Evolutionary conservation across 2,888 invertebrate genomes (phyloP), one percentile per base, ranked within the genome.

Genomic region (Trissolcus japonicus): DNA sequence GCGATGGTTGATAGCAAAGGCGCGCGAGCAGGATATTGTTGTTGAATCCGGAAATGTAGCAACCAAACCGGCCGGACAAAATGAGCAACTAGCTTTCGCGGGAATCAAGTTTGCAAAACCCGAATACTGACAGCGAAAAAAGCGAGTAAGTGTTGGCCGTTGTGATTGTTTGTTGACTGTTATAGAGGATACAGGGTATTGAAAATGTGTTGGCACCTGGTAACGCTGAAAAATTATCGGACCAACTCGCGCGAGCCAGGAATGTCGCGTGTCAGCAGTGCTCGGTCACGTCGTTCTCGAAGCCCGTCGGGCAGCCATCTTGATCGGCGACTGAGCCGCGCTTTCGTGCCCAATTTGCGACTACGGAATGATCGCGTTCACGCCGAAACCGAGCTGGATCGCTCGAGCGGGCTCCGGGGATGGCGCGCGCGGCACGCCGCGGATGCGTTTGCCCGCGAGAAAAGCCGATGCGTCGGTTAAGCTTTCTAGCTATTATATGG

Each of bases 221-320:
- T 25, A 25, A 25, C 2, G 25, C 3, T 25, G 4, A 25, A 4
- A 25, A 25, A 6, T 25, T 6, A 4, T 2, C 6, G 4, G 6
- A 6, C 3, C 25, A 6, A 4, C 4, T 25, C 25, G 25, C 25
- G 25, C 4, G 25, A 6, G 35, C 0, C 35, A 9, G 35, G 9
- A 35, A 35, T 35, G 35, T 35, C 35, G 78, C 76, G 79, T 35
- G 77, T 79, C 79, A 78, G 78, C 78, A 76, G 75, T 77, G 78
- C 76, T 78, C 80, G 80, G 76, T 60, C 68, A 80, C 80, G 78
- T 78, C 80, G 74, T 65, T 83, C 82, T 84, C 82, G 82, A 83
- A 81, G 80, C 83, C 82, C 85, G 86, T 83, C 85, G 85, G 85
- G 87, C 85, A 86, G 87, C 87, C 87, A 87, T 87, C 83, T 87